These are phyloP conservation scores for Chloebia gouldiae DNA, from an alignment of 2,113 vertebrate genomes.

Conservation along the genomic window DNA sequence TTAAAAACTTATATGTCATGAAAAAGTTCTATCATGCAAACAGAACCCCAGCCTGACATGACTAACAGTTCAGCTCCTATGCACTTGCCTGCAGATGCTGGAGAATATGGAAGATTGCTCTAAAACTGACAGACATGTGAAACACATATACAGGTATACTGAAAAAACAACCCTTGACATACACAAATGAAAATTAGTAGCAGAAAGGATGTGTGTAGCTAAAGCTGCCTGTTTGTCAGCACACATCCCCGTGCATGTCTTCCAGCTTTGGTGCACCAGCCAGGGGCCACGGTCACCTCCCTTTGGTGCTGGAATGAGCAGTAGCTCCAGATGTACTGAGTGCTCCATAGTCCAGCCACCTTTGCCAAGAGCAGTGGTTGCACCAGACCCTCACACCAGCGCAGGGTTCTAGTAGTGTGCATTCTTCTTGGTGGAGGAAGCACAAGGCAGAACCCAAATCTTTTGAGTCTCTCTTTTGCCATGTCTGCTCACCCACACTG, in stretches of 20 bases:
- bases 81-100: not conserved
- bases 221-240: not conserved
- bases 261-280: not conserved
- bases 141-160: no score
- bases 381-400: not conserved
- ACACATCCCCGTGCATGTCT: accelerated
- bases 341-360: accelerated
- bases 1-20: not conserved
- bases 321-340: not conserved
- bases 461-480: not conserved
- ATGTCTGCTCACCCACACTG: not conserved
- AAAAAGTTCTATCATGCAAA: not conserved
- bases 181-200: not conserved
- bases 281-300: not conserved
- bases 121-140: not conserved
- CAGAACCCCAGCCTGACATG: not conserved
- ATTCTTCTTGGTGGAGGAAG: not conserved
- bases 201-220: not conserved
- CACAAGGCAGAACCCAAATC: not conserved
- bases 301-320: accelerated
- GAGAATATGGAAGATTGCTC: not conserved
- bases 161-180: not conserved
- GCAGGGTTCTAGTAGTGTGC: not conserved
- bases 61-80: not conserved
- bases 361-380: not conserved